Evolutionary conservation across 2,888 invertebrate genomes (phyloP).

Genomic region (Disparrhopalites patrizii): DNA sequence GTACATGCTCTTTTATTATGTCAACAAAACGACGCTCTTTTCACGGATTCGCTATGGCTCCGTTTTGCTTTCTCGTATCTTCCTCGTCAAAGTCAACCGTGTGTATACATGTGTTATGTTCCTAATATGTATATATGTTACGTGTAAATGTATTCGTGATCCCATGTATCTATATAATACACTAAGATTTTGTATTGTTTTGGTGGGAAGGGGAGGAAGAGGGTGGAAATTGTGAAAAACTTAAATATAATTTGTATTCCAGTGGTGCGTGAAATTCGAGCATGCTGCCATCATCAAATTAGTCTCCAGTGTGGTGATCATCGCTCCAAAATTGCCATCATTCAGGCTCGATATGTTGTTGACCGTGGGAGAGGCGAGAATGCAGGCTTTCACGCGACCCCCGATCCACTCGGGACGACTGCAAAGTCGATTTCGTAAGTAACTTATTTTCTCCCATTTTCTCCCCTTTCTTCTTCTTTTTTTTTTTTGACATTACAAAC

Average conservation of each 20-base stretch:
- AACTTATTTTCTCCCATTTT: conserved; percentile 8
- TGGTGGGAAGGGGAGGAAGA: not conserved
- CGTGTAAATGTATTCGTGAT: too few relatives aligned
- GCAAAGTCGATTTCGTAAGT: conserved; percentile 27
- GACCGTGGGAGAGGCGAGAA: conserved; percentile 25
- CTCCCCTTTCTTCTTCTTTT: too few relatives aligned
- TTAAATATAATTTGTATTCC: conserved; percentile 21
- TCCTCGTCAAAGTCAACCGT: too few relatives aligned
- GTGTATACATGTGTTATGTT: too few relatives aligned
- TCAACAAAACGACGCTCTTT: too few relatives aligned
- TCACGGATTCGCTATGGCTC: too few relatives aligned
- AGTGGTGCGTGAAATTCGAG: conserved; percentile 47
- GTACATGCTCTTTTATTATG: too few relatives aligned
- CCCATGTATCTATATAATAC: too few relatives aligned
- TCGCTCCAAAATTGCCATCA: conserved; percentile 43
- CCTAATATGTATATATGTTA: too few relatives aligned
- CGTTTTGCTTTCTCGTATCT: too few relatives aligned
- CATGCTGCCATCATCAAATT: conserved; percentile 47
- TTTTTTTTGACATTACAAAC: too few relatives aligned
- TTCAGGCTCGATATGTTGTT: conserved; percentile 45
- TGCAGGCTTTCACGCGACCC: conserved; percentile 24
- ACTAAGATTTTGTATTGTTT: too few relatives aligned
- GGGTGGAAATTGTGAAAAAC: not conserved
- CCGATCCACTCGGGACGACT: conserved; percentile 20
- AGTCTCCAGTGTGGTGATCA: conserved; percentile 37